phyloP scores from a whole-genome alignment of 1,140 invertebrate species.

The Pygmarrhopalites habei region DNA sequence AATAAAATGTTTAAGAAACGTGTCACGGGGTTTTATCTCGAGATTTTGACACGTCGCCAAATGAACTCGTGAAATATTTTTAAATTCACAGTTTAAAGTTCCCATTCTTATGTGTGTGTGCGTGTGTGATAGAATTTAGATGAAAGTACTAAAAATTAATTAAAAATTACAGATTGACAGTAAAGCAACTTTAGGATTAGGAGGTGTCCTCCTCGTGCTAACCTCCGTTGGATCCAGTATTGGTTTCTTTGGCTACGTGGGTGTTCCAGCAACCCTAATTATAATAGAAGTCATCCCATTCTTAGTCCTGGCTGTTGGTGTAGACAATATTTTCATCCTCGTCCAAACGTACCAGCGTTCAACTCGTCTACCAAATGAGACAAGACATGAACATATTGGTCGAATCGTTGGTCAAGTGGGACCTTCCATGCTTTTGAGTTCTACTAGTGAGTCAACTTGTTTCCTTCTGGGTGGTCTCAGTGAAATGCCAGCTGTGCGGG shows the following conservation, averaged over 20 bases:
- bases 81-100: conserved; percentile 56
- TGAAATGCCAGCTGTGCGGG: conserved; percentile 81
- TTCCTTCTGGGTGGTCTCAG: conserved; percentile 79
- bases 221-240: conserved; percentile 70
- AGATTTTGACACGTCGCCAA: conserved; percentile 81
- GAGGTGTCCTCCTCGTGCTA: conserved; percentile 71
- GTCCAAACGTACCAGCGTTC: conserved; percentile 76
- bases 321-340: conserved; percentile 98
- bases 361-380: conserved; percentile 47
- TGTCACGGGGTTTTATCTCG: conserved; percentile 59
- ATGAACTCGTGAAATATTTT: conserved; percentile 75
- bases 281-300: conserved; percentile 91
- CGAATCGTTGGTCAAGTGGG: conserved; percentile 70
- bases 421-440: conserved; percentile 81
- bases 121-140: no score
- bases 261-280: conserved; percentile 70
- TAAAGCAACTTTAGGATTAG: conserved; percentile 85
- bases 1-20: conserved; percentile 62
- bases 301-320: conserved; percentile 89
- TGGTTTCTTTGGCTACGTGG: conserved; percentile 73
- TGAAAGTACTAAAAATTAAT: no score
- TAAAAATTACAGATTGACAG: conserved; percentile 66
- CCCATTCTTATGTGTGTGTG: no score
- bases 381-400: conserved; percentile 57
- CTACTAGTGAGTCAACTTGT: conserved; percentile 72